Conservation (phyloP, 1,140 invertebrate genomes). For the Agraylea sexmaculata region DNA sequence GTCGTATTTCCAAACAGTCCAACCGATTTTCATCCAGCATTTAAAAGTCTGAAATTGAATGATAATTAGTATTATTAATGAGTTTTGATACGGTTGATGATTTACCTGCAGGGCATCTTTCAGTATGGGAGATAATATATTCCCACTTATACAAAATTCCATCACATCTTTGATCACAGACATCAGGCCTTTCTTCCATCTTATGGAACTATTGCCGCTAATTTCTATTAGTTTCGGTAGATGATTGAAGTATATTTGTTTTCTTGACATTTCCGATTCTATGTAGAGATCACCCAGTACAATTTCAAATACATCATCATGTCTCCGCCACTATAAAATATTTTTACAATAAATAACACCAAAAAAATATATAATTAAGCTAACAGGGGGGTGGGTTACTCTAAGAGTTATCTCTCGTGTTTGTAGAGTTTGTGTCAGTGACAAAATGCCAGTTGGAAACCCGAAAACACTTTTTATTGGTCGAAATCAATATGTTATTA, state of each 20-base stretch:
- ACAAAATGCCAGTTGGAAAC: no score
- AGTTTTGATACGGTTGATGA: slow-evolving; percentile 2
- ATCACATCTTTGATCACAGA: slow-evolving; percentile 10
- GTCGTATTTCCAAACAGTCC: slow-evolving; percentile 12
- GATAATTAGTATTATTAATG: slow-evolving; percentile 4
- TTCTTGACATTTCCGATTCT: slow-evolving; percentile 9
- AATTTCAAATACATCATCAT: slow-evolving; percentile 17
- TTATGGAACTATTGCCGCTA: slow-evolving; percentile 14
- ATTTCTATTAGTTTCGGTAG: slow-evolving; percentile 12
- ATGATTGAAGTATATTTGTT: slow-evolving; percentile 15
- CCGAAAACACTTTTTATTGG: no score
- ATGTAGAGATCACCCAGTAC: slow-evolving; percentile 13
- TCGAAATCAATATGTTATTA: no score
- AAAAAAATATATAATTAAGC: no score
- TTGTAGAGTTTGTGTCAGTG: no score
- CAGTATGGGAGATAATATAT: slow-evolving; percentile 3
- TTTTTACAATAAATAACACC: no score
- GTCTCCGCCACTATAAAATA: slow-evolving; percentile 17
- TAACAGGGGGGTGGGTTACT: no score
- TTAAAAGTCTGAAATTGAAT: slow-evolving; percentile 17
- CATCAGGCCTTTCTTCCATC: slow-evolving; percentile 19
- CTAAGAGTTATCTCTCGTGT: no score
- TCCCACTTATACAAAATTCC: slow-evolving; percentile 14
- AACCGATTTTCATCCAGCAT: slow-evolving; percentile 15
- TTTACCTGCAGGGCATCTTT: slow-evolving; percentile 9